These are phyloP conservation scores for Drosophila guanche DNA, from an alignment of 1,140 invertebrate genomes.

Conservation along the genomic window DNA sequence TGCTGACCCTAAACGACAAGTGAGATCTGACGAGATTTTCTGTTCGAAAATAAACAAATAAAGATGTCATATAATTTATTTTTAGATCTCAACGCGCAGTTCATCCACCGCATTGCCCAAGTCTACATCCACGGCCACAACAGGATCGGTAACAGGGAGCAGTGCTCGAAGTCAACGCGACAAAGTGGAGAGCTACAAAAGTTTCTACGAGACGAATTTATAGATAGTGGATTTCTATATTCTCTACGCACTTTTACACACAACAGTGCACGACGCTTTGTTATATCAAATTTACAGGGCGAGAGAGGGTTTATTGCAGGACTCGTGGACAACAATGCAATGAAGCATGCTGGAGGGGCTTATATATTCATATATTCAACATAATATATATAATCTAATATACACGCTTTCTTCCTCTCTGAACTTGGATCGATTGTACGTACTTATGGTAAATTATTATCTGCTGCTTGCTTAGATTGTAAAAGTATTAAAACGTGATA, in stretches of 20 bases:
- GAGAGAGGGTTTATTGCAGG: conserved; percentile 51
- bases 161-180: conserved; percentile 63
- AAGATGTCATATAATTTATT: background rate
- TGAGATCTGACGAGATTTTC: conserved; percentile 15
- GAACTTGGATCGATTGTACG: conserved; percentile 47
- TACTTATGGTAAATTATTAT: conserved; percentile 57
- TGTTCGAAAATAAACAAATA: background rate
- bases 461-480: conserved; percentile 62
- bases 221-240: conserved; percentile 51
- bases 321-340: conserved; percentile 21
- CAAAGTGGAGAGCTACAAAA: conserved; percentile 76
- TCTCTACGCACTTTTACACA: conserved; percentile 30
- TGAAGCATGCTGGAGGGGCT: conserved; percentile 25
- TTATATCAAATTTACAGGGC: conserved; percentile 56
- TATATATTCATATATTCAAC: conserved; percentile 19
- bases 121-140: conserved; percentile 11
- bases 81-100: conserved; percentile 55
- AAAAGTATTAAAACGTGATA: conserved; percentile 81
- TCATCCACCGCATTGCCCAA: conserved; percentile 35
- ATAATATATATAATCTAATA: background rate
- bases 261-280: conserved; percentile 63
- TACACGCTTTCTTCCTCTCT: conserved; percentile 18
- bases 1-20: conserved; percentile 26
- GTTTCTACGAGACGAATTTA: conserved; percentile 83
- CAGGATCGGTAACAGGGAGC: conserved; percentile 26